Evolutionary conservation across 2,888 invertebrate species (phyloP), one percentile per base, ranked within the genome.

Genomic region (Unio delphinus): DNA sequence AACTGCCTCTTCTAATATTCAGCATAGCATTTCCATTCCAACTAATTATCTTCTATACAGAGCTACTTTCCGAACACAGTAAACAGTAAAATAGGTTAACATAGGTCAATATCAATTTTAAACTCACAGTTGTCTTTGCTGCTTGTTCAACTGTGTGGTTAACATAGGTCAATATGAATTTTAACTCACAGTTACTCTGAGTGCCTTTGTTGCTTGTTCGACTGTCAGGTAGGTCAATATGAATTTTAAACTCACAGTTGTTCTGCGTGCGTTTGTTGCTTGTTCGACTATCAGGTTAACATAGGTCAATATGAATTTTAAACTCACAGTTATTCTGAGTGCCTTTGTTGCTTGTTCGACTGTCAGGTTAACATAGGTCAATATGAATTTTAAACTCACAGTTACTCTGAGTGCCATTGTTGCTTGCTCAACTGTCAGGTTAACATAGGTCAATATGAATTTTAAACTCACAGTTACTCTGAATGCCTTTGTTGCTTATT

Each of bases 401-500:
- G 97, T 96, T 54, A 94, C 95, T 84, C 93, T 93, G 4, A 98
- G 92, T 18, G 98, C 98, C 80, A 93, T 93, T 3, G 91, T 91
- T 0, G 96, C 96, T 89, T 97, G 96, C 1, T 11, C 11, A 11
- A 1, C 11, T 45, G 45, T 45, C 45, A 3, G 45, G 45, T 45
- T 45, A 11, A 45, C 45, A 15, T 45, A 45, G 15, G 15, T 45
- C 3, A 15, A 45, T 11, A 45, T 45, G 45, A 11, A 45, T 18
- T 65, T 28, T 23, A 20, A 62, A 78, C 88, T 84, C 82, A 91
- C 91, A 0, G 97, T 96, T 54, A 94, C 95, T 84, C 93, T 93
- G 4, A 98, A 92, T 18, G 98, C 98, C 80, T 93, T 93, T 3
- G 91, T 91, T 0, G 96, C 96, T 89, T 97, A 96, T 2, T 93